phyloP scores from a whole-genome alignment of 2,797 vertebrate genomes.

The Sarcoramphus papa region DNA sequence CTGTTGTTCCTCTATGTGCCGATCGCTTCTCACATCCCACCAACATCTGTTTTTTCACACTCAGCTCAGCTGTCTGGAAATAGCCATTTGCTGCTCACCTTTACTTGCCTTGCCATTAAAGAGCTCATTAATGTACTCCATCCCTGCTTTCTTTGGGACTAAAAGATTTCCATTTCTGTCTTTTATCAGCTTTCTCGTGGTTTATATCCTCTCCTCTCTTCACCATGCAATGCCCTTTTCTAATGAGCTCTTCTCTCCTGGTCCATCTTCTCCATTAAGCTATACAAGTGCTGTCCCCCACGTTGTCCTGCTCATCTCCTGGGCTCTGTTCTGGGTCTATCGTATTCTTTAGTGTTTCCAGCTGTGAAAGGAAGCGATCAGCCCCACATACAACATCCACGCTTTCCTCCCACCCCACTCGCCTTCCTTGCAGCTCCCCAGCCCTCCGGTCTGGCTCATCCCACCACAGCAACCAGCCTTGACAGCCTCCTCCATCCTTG shows the following conservation, averaged over 20 bases:
- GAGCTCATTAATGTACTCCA: constrained; percentile 29
- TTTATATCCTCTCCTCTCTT: not conserved
- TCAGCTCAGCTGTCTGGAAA: not conserved
- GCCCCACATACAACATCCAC: not conserved
- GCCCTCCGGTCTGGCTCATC: not conserved
- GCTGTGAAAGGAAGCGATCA: not conserved
- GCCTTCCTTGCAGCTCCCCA: not conserved
- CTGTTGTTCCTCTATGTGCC: not conserved
- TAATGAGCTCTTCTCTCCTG: constrained; percentile 37
- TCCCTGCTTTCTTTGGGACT: not conserved
- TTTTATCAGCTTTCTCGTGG: constrained; percentile 12
- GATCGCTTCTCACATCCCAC: not conserved
- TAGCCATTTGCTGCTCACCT: constrained; percentile 51
- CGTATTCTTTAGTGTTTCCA: not conserved
- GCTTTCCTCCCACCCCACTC: not conserved
- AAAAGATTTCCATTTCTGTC: constrained; percentile 39
- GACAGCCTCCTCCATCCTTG: not conserved
- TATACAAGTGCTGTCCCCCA: not conserved
- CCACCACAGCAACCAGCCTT: not conserved
- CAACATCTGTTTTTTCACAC: constrained; percentile 4
- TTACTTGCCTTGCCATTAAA: constrained; percentile 29
- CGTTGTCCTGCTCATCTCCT: not conserved
- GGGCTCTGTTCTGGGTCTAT: not conserved
- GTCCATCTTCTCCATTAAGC: constrained; percentile 10
- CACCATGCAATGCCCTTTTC: not conserved